Evolutionary conservation across 2,797 vertebrate genomes (phyloP), one percentile per base, ranked within the genome.

Genomic region (Syngnathus acus): DNA sequence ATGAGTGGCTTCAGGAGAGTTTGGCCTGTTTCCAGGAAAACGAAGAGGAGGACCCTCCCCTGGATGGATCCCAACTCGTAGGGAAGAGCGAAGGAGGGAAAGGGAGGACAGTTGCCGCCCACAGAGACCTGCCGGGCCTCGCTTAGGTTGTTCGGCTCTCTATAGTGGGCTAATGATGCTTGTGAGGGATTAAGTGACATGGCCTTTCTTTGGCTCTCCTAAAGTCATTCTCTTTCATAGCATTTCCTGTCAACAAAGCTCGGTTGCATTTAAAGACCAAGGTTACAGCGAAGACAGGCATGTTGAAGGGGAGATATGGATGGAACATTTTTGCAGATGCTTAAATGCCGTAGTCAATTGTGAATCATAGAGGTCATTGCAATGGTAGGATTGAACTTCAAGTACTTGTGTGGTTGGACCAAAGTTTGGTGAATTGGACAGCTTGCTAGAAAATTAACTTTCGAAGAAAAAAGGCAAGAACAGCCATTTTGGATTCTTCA

Each of bases 21-120:
- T 66, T 86, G 89, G 89, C 81, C 47, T 9, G 6, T 14, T 38
- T 84, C 89, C 85, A 87, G 69, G 72, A 70, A 48, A 53, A 75
- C 78, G 77, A 81, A 78, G 82, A 86, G 66, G 70, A 82, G 82
- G 89, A 86, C 83, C 74, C 81, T 68, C 82, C 72, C 81, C 32
- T 79, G 76, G 70, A 84, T 78, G 76, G 72, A 78, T 84, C 76
- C 78, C 71, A 73, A 77, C 39, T 39, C 59, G 42, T 11, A 6
- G 39, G 38, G 59, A 21, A 39, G 59, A n/a, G 59, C 42, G 59
- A 21, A n/a, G 38, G 17, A 61, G 38, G 4, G 59, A 42, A 42
- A 13, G n/a, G 59, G 39, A 42, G 84, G 87, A 86, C 78, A 55
- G 59, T 61, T 40, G 60, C 23, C 71, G 84, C 83, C 87, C 84